phyloP scores from a whole-genome alignment of 1,140 invertebrate species.

The Drosophila sp. region DNA sequence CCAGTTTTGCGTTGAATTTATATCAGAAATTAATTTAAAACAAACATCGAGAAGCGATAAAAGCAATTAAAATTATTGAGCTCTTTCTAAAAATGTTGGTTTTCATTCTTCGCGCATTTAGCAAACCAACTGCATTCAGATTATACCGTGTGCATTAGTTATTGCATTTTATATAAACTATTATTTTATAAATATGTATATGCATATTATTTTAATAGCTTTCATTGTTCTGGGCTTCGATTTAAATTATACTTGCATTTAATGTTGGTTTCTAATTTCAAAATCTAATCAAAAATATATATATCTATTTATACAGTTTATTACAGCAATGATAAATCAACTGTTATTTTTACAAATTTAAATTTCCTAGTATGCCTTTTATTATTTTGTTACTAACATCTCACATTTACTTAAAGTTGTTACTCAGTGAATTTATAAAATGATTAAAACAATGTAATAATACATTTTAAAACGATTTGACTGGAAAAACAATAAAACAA shows the following conservation, averaged over 20 bases:
- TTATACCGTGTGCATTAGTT: too few relatives aligned
- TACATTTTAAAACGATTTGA: not conserved
- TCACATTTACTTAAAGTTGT: too few relatives aligned
- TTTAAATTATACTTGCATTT: not conserved
- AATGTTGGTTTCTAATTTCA: not conserved
- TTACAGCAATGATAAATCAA: too few relatives aligned
- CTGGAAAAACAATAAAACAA: not conserved
- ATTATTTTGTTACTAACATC: too few relatives aligned
- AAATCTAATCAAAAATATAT: slow-evolving; percentile 5
- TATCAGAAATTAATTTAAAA: slow-evolving; percentile 19
- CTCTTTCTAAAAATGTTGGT: slow-evolving; percentile 14
- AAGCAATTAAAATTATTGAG: slow-evolving; percentile 35
- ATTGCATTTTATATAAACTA: too few relatives aligned
- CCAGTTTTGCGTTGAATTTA: not conserved
- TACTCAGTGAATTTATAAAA: too few relatives aligned
- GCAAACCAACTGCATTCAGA: too few relatives aligned
- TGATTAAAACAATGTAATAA: not conserved
- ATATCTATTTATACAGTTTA: too few relatives aligned
- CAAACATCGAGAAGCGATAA: slow-evolving; percentile 15
- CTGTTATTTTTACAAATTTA: too few relatives aligned
- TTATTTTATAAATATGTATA: too few relatives aligned
- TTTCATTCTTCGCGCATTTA: too few relatives aligned
- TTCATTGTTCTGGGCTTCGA: not conserved
- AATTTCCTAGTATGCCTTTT: too few relatives aligned
- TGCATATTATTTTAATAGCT: not conserved